Base-by-base conservation (phyloP, 2,888 invertebrate genomes). In the Xylota sylvarum region DNA sequence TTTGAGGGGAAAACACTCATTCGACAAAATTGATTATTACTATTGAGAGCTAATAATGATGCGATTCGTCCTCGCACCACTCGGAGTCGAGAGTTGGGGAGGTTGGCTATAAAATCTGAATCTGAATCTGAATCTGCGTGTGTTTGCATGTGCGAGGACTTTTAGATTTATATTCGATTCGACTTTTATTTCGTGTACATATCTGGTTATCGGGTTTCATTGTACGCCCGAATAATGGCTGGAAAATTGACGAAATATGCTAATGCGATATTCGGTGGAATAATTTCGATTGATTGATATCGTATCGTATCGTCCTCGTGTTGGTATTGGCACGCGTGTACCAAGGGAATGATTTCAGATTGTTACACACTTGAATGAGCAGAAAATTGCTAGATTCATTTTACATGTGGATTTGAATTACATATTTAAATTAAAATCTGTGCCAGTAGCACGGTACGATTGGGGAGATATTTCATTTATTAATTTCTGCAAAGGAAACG, bases 281-380 rank as follows among this genome's bases (percentile, higher is more conserved):
- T 82, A 80, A 77, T 86, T 82, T 73, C 81, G 58, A 76, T 85
- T 85, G 84, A 85, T 85, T 85, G 85, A 76, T 81, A 81, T 65
- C 56, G 72, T 64, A 74, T 27, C 72, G 43, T 62, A 17, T 46
- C 35, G 30, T 27, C 6, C 17, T 30, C 50, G 56, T 56, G n/a
- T n/a, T 35, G 37, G 40, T 19, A 30, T 12, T 37, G 30, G 55
- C 19, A 62, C 64, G 40, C 6, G 32, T 50, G 12, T 50, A 58
- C n/a, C 4, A n/a, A 27, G 27, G 30, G 35, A 35, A 62, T 69
- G 76, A 69, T 76, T 81, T 55, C 10, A 43, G 62, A 79, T 74
- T 79, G 74, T 79, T 84, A 84, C 80, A 64, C 67, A 70, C 32
- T 79, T 79, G 79, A 80, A 79, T 74, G 56, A 64, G 74, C 84